These are phyloP conservation scores for Ondatra zibethicus DNA, from an alignment of 2,113 vertebrate genomes.

Conservation along the genomic window DNA sequence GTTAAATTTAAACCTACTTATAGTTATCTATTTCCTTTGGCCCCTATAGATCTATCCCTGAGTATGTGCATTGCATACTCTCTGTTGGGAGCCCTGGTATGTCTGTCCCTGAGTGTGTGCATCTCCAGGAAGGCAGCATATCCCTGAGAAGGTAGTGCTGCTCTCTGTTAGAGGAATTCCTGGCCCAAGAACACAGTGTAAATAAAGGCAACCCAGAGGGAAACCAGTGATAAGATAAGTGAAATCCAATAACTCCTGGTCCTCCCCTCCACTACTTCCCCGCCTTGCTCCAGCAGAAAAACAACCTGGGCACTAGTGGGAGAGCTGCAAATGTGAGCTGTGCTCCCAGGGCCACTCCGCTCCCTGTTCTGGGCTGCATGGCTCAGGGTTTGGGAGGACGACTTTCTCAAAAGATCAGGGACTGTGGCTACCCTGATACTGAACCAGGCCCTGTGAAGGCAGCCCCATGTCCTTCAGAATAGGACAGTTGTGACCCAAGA, in stretches of 20 bases:
- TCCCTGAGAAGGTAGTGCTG: neutral
- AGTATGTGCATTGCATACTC: neutral
- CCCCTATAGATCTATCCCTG: neutral
- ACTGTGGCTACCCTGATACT: neutral
- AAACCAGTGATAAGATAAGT: conserved; percentile 79
- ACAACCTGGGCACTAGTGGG: conserved; percentile 4
- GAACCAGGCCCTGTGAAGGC: neutral
- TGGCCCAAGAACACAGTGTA: conserved; percentile 62
- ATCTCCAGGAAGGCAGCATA: neutral
- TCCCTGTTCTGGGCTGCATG: neutral
- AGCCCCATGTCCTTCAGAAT: neutral
- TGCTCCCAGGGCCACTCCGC: neutral
- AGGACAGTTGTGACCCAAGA: neutral
- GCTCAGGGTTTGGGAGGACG: neutral
- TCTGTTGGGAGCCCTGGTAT: neutral
- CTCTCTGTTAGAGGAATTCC: conserved; percentile 67
- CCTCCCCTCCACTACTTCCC: conserved; percentile 53
- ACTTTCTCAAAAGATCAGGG: neutral
- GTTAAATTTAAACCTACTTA: conserved; percentile 10
- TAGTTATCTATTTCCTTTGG: neutral
- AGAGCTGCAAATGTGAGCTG: neutral
- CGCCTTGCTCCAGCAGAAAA: conserved; percentile 61
- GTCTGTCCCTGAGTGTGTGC: neutral
- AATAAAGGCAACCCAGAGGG: conserved; percentile 76
- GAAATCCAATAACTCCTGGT: conserved; percentile 72